phyloP scores from a whole-genome alignment of 2,797 vertebrate genomes.

The Falco concolor region DNA sequence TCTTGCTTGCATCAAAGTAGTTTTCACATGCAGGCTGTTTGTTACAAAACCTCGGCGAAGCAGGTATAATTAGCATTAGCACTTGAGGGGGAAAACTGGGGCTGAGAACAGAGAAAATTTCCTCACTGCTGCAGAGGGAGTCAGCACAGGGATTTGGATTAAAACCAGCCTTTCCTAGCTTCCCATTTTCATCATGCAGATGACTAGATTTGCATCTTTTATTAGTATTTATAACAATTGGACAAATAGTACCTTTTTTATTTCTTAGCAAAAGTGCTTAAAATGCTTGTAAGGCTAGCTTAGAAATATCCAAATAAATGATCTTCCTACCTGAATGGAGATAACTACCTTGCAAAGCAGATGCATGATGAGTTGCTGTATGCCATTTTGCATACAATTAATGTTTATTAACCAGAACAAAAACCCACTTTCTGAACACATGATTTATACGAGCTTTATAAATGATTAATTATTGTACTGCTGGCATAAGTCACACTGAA shows the following conservation, averaged over 20 bases:
- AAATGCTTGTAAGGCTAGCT: slow-evolving; percentile 14
- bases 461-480: slow-evolving; percentile 20
- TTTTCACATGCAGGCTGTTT: slow-evolving; percentile 41
- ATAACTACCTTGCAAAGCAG: neutral
- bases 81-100: slow-evolving; percentile 12
- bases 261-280: slow-evolving; percentile 13
- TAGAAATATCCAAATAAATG: slow-evolving; percentile 13
- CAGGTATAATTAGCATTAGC: slow-evolving; percentile 45
- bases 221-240: slow-evolving; percentile 35
- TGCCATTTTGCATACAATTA: slow-evolving; percentile 56
- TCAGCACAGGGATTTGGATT: neutral
- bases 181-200: neutral
- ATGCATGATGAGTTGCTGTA: neutral
- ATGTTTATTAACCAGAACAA: slow-evolving; percentile 45
- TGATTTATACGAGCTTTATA: slow-evolving; percentile 46
- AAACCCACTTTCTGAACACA: neutral
- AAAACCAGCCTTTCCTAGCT: neutral
- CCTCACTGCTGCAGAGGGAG: neutral
- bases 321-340: neutral
- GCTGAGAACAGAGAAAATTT: slow-evolving; percentile 29
- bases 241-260: slow-evolving; percentile 2
- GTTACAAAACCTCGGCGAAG: slow-evolving; percentile 46
- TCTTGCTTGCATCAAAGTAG: slow-evolving; percentile 20
- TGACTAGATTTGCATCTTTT: slow-evolving; percentile 1
- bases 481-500: neutral